Evolutionary conservation across 2,797 vertebrate genomes (phyloP), one percentile per base, ranked within the genome.

Genomic region (Aulostomus chinensis): DNA sequence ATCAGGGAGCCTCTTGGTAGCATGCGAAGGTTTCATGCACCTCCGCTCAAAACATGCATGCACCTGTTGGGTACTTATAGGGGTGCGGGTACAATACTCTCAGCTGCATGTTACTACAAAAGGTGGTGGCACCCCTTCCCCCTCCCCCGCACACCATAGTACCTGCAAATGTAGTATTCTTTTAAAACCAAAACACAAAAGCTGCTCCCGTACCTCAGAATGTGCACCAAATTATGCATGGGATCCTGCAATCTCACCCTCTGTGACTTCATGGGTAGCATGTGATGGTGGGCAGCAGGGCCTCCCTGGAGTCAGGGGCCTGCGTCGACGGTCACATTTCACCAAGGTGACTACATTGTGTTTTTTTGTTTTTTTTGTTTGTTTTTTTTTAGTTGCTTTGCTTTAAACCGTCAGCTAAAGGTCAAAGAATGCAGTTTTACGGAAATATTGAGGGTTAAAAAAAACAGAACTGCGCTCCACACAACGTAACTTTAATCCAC

Each of bases 1-100:
- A 74, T 81, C 84, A 81, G 75, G 71, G 78, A 81, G 78, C 48
- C 42, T 70, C 48, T 67, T 51, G 38, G 47, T 33, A 57, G 45
- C 21, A 34, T 35, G 46, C 31, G 13, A 47, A 42, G 20, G 24
- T 67, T 67, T 42, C 2, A 29, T 55, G 54, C 53, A 54, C 45
- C 49, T 46, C 42, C 55, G 46, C 49, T 46, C 32, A 46, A 59
- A 22, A n/a, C 54, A 60, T 63, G 25, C 41, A 20, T 18, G 22
- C 48, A 49, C 49, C 43, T 32, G 35, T 41, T 17, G 13, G 31
- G 33, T 55, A 29, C 40, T 31, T 41, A 9, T n/a, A 15, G 32
- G 42, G 49, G 62, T 51, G 51, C 25, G 20, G 66, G 40, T 38
- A 32, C 28, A 16, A 25, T 59, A 37, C 30, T 39, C 40, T 28